phyloP scores from a whole-genome alignment of 2,113 vertebrate genomes.

The Takifugu bimaculatus region DNA sequence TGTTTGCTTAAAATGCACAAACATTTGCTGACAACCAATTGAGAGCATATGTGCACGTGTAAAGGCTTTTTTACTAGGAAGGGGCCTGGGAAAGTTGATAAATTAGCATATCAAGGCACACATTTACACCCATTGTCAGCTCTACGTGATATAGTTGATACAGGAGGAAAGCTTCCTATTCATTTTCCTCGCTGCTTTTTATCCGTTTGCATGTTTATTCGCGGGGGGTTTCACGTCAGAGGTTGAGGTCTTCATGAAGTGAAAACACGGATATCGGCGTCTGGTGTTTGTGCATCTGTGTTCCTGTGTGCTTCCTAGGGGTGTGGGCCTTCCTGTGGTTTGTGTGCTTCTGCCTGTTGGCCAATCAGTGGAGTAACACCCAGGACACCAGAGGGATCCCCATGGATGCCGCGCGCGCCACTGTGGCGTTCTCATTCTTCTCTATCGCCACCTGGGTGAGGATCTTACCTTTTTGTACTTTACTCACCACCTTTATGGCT shows the following conservation, averaged over 20 bases:
- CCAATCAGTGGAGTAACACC: conserved; percentile 80
- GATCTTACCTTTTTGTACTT: background rate
- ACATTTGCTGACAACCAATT: too few relatives aligned
- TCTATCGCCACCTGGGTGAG: conserved; percentile 92
- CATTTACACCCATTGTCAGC: too few relatives aligned
- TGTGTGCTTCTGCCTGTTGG: conserved; percentile 85
- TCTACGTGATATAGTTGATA: too few relatives aligned
- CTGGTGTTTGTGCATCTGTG: conserved; percentile 20
- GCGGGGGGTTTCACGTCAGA: conserved; percentile 1
- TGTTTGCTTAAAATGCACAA: too few relatives aligned
- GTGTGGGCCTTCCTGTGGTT: conserved; percentile 92
- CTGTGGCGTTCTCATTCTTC: conserved; percentile 90
- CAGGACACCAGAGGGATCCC: accelerated
- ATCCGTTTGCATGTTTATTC: background rate
- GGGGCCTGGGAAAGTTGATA: too few relatives aligned
- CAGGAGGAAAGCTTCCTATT: too few relatives aligned
- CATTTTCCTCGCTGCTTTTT: conserved; percentile 1
- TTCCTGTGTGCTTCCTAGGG: conserved; percentile 65
- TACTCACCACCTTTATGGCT: too few relatives aligned
- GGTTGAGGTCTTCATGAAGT: conserved; percentile 8
- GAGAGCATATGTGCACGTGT: too few relatives aligned
- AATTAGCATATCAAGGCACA: too few relatives aligned
- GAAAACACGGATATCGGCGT: conserved; percentile 2
- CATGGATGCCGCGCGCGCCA: conserved; percentile 76
- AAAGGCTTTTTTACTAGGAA: too few relatives aligned